A percentile compares a stretch with the other conserved stretches of the same genome.
Conservation (phyloP, 2,888 invertebrate genomes). For the Tipula helvola region DNA sequence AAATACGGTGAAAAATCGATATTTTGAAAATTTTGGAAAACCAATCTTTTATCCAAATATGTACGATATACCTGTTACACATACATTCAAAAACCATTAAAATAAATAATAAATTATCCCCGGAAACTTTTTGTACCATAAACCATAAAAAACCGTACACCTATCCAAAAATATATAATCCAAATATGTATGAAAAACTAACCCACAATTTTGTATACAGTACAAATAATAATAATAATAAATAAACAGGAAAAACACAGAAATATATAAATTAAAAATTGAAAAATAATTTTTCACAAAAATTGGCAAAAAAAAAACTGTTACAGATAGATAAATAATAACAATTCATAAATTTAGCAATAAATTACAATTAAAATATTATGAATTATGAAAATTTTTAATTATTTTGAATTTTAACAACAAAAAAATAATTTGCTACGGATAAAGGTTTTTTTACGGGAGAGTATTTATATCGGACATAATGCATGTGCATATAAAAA, state of each 20-base stretch:
- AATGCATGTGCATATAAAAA: neutral
- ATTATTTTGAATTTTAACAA: neutral
- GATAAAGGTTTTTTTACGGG: neutral
- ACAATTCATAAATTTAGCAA: slow-evolving; percentile 4
- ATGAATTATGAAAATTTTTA: slow-evolving; percentile 4
- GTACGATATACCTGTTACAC: neutral
- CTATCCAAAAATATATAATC: neutral
- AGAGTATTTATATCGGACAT: neutral
- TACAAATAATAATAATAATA: neutral
- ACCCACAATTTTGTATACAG: neutral
- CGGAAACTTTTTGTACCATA: neutral
- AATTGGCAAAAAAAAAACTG: neutral
- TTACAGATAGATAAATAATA: slow-evolving; percentile 4
- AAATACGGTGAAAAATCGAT: neutral
- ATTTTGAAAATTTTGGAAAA: neutral
- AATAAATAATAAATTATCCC: slow-evolving; percentile 4
- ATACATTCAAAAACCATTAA: neutral
- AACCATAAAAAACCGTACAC: neutral
- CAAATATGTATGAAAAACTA: neutral
- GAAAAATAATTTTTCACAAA: neutral
- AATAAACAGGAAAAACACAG: neutral
- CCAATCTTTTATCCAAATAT: neutral
- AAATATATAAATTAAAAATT: neutral
- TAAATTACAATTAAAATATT: neutral
- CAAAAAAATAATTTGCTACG: neutral